phyloP scores from a whole-genome alignment of 1,140 invertebrate species.

The Lerema accius region DNA sequence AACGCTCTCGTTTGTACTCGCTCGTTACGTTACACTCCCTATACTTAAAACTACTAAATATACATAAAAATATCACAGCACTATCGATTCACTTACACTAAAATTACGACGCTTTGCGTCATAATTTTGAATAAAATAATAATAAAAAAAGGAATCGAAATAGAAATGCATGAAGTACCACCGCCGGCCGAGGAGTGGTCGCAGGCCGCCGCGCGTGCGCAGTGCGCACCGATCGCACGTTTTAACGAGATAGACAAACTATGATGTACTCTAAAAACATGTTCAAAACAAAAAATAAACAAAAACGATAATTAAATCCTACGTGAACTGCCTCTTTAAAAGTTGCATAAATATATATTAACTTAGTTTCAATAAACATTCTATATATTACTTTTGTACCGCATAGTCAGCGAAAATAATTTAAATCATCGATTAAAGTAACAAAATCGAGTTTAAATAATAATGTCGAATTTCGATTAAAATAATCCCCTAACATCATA shows the following conservation, averaged over 20 bases:
- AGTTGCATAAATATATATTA: too few relatives aligned
- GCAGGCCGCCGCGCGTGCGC: neutral
- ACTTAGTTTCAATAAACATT: too few relatives aligned
- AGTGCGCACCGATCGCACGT: constrained; percentile 14
- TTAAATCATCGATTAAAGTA: too few relatives aligned
- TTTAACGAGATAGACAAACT: constrained; percentile 19
- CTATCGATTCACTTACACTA: constrained; percentile 81
- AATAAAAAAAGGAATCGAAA: constrained; percentile 74
- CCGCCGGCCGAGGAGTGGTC: constrained; percentile 33
- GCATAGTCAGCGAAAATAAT: too few relatives aligned
- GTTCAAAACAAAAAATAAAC: neutral
- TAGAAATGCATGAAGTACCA: constrained; percentile 64
- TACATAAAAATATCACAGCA: constrained; percentile 82
- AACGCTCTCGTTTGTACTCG: constrained; percentile 72
- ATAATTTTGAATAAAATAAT: constrained; percentile 58
- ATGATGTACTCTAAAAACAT: neutral
- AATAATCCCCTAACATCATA: neutral
- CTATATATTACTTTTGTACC: too few relatives aligned
- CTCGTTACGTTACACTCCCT: constrained; percentile 66
- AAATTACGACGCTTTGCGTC: constrained; percentile 69
- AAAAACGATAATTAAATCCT: neutral
- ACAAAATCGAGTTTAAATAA: too few relatives aligned
- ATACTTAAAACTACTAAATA: constrained; percentile 74
- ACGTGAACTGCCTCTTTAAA: neutral
- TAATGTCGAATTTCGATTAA: neutral